phyloP scores from a whole-genome alignment of 2,797 vertebrate genomes.

The Pseudocheirus occidentalis region DNA sequence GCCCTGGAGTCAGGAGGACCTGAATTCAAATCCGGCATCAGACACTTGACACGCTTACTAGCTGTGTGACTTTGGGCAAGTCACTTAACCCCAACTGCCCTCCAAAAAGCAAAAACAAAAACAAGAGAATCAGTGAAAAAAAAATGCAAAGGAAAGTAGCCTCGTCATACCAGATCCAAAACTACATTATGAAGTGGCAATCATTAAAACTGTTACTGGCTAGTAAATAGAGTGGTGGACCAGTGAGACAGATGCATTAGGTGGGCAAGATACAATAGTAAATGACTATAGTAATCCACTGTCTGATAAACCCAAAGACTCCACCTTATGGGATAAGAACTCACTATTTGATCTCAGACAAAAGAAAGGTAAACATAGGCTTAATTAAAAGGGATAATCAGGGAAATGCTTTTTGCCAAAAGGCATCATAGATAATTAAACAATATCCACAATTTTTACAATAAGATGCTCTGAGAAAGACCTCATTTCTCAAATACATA shows the following conservation, averaged over 20 bases:
- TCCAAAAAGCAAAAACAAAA: too few relatives aligned
- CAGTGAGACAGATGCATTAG: background rate
- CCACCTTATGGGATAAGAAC: background rate
- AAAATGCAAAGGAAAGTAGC: background rate
- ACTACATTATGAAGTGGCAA: background rate
- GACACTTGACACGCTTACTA: too few relatives aligned
- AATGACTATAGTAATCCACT: background rate
- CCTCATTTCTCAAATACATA: background rate
- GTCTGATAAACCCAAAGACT: background rate
- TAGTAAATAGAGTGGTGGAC: background rate
- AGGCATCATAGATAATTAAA: background rate
- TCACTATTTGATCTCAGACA: background rate
- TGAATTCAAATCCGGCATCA: too few relatives aligned
- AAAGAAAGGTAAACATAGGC: background rate
- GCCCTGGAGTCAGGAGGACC: too few relatives aligned
- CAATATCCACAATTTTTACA: background rate
- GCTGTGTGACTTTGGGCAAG: too few relatives aligned
- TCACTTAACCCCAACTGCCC: too few relatives aligned
- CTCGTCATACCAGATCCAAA: background rate
- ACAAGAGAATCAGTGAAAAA: background rate
- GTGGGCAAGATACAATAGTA: too few relatives aligned
- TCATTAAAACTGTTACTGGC: background rate
- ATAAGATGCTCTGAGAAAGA: background rate
- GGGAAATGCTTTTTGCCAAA: background rate
- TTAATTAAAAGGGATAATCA: background rate